A percentile compares a stretch with the other conserved stretches of the same genome.
These are phyloP conservation scores for Papilio elwesi DNA, from an alignment of 2,888 invertebrate species.

Conservation along the genomic window DNA sequence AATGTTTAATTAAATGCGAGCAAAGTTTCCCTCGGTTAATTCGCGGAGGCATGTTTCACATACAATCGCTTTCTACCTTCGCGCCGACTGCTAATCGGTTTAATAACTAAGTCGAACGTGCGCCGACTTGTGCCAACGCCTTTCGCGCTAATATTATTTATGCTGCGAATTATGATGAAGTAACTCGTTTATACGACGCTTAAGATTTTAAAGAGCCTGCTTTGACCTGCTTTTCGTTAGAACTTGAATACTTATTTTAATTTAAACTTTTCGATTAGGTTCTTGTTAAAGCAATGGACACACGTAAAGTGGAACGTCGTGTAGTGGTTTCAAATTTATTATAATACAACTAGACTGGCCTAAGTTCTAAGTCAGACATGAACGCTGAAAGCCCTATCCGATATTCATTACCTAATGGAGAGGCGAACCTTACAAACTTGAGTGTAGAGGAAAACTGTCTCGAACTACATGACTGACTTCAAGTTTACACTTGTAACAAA, in stretches of 20 bases:
- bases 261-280: neutral
- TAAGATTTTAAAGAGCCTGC: slow-evolving; percentile 26
- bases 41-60: slow-evolving; percentile 3
- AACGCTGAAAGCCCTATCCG: neutral
- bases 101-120: slow-evolving; percentile 22
- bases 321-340: neutral
- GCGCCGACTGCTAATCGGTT: neutral
- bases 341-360: neutral
- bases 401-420: slow-evolving; percentile 17
- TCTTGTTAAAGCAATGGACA: neutral
- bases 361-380: slow-evolving; percentile 14
- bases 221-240: slow-evolving; percentile 6
- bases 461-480: neutral
- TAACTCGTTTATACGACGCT: slow-evolving; percentile 18
- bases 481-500: neutral
- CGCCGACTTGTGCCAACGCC: neutral
- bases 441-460: neutral
- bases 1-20: slow-evolving; percentile 21
- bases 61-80: slow-evolving; percentile 7
- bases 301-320: neutral
- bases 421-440: slow-evolving; percentile 2
- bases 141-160: slow-evolving; percentile 26
- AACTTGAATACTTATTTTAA: slow-evolving; percentile 11
- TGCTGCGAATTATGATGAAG: slow-evolving; percentile 12
- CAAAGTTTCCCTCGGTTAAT: slow-evolving; percentile 13